A percentile compares a stretch with the other conserved stretches of the same genome.
Conservation (phyloP, 1,140 invertebrate species). For the Samia ricini region DNA sequence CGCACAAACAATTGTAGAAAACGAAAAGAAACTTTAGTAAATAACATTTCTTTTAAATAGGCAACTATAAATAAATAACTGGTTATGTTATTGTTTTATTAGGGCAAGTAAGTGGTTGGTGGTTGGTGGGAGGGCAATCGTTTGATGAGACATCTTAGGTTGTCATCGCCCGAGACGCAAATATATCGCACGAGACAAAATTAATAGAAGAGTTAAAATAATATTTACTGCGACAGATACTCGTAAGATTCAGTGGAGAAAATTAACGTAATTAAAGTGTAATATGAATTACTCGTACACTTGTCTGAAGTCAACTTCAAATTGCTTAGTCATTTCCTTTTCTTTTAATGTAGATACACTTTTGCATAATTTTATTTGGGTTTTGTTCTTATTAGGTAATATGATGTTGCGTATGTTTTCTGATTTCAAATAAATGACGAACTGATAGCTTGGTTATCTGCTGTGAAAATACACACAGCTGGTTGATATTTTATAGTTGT, state of each 20-base stretch:
- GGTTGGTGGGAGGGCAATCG: conserved; percentile 18
- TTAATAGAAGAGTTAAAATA: conserved; percentile 19
- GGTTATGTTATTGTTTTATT: conserved; percentile 20
- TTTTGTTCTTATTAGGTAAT: neutral
- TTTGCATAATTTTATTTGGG: neutral
- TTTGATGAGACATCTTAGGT: conserved; percentile 18
- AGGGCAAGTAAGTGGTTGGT: conserved; percentile 19
- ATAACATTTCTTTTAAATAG: no score
- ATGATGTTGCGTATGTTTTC: neutral
- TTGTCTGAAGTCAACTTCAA: neutral
- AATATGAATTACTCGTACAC: neutral
- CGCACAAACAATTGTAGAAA: no score
- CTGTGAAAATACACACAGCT: no score
- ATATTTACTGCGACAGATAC: conserved; percentile 9
- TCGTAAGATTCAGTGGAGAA: neutral
- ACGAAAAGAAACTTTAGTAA: no score
- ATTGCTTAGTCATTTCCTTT: neutral
- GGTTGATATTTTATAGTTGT: no score
- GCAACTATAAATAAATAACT: neutral
- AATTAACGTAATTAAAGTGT: neutral
- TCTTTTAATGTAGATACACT: no score
- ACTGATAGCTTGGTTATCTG: neutral
- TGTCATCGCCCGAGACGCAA: conserved; percentile 22
- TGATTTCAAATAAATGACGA: neutral
- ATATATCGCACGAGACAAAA: conserved; percentile 22